A percentile compares a stretch with the other conserved stretches of the same genome.
Conservation (phyloP, 2,888 invertebrate genomes). For the Apantesis nais region DNA sequence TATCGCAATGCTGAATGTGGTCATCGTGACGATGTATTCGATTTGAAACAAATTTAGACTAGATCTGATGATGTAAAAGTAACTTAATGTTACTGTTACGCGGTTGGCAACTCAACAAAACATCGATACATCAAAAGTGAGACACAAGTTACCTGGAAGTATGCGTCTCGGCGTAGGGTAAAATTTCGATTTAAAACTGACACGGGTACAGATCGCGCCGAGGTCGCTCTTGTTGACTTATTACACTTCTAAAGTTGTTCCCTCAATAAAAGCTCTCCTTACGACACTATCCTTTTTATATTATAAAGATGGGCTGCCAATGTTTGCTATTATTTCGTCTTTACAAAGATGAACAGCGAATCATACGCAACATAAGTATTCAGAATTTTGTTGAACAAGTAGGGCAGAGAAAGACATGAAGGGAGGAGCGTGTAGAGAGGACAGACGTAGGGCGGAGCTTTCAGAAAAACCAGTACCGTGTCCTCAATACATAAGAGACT, state of each 20-base stretch:
- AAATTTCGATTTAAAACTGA: conserved; percentile 73
- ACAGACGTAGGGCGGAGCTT: conserved; percentile 76
- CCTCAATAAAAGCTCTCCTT: conserved; percentile 56
- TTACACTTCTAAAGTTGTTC: conserved; percentile 60
- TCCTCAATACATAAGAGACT: conserved; percentile 70
- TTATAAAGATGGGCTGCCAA: conserved; percentile 48
- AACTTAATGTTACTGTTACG: conserved; percentile 73
- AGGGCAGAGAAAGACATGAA: conserved; percentile 71
- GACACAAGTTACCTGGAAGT: conserved; percentile 77
- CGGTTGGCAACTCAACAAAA: conserved; percentile 75
- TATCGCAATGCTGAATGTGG: no score
- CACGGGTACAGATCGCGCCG: conserved; percentile 61
- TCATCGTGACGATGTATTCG: no score
- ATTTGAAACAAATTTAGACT: no score
- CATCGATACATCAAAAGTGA: conserved; percentile 83
- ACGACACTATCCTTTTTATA: conserved; percentile 41
- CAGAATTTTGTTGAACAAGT: conserved; percentile 75
- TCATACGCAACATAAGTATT: conserved; percentile 68
- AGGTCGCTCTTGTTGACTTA: conserved; percentile 63
- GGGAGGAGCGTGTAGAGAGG: conserved; percentile 80
- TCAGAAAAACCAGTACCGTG: conserved; percentile 76
- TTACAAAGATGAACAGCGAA: conserved; percentile 63
- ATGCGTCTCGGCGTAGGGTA: conserved; percentile 63
- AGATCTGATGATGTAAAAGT: conserved; percentile 65
- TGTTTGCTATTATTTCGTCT: conserved; percentile 46